Conservation (phyloP, 35 echinoderm and acorn worm genomes). For the Acanthaster planci region DNA sequence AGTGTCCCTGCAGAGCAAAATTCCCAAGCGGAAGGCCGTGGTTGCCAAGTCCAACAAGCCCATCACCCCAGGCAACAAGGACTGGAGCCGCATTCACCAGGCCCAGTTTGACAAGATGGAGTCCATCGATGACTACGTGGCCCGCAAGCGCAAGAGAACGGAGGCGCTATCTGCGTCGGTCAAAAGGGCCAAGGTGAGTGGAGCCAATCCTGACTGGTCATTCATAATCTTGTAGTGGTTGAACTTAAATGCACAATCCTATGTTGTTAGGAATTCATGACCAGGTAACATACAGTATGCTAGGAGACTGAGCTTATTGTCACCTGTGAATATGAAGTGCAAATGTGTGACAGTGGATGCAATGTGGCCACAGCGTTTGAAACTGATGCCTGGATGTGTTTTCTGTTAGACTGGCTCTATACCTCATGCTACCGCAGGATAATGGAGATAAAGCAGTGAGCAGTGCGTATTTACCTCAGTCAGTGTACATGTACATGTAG, state of each 20-base stretch:
- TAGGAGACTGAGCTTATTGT: too few species aligned
- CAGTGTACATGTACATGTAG: too few species aligned
- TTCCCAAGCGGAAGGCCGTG: slow-evolving; percentile 21
- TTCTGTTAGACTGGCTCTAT: too few species aligned
- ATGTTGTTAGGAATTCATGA: not conserved
- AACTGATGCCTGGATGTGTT: too few species aligned
- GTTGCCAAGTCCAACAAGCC: slow-evolving; percentile 28
- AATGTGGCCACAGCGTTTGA: too few species aligned
- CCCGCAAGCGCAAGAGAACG: slow-evolving; percentile 81
- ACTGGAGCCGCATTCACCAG: slow-evolving; percentile 78
- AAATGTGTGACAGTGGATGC: too few species aligned
- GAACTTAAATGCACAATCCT: not conserved
- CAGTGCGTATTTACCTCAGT: too few species aligned
- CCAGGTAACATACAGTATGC: too few species aligned
- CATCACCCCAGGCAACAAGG: slow-evolving; percentile 61
- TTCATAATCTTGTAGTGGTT: not conserved
- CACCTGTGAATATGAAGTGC: too few species aligned
- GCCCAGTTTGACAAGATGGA: slow-evolving; percentile 86
- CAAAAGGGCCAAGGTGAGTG: slow-evolving; percentile 45
- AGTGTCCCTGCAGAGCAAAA: slow-evolving; percentile 7
- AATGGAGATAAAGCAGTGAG: too few species aligned
- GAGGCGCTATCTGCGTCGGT: slow-evolving; percentile 68
- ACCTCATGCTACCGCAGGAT: too few species aligned
- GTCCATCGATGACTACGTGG: slow-evolving; percentile 94
- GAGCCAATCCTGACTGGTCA: not conserved